A percentile compares a stretch with the other conserved stretches of the same genome.
Evolutionary conservation across 2,797 vertebrate genomes (phyloP).

Genomic region (Acanthiza pusilla): DNA sequence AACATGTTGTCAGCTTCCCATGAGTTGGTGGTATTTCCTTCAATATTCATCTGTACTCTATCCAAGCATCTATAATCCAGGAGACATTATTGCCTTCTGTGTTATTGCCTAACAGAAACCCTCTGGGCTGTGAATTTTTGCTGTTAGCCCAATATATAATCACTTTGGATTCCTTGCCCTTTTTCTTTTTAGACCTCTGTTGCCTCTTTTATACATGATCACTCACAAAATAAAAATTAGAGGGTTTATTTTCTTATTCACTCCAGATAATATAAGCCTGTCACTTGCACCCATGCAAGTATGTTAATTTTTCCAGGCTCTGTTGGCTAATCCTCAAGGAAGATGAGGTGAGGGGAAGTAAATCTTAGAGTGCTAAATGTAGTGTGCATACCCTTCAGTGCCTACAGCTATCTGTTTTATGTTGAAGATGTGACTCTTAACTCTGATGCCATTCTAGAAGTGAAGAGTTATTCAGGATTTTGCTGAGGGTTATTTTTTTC

Average conservation of each 20-base stretch:
- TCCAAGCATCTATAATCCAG: background rate
- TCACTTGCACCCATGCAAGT: background rate
- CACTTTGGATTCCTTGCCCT: background rate
- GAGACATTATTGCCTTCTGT: background rate
- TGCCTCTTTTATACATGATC: background rate
- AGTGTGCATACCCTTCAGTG: background rate
- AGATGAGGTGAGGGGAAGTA: background rate
- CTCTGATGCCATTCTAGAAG: background rate
- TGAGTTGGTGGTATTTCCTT: background rate
- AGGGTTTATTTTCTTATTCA: background rate
- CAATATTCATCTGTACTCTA: background rate
- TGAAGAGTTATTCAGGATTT: background rate
- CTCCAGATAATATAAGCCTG: background rate
- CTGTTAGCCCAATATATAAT: background rate
- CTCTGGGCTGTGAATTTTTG: background rate
- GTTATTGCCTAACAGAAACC: background rate
- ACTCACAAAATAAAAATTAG: background rate
- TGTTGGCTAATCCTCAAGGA: background rate
- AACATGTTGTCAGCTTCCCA: background rate
- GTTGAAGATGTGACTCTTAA: background rate
- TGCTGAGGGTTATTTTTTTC: accelerated
- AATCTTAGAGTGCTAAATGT: background rate
- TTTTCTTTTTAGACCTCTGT: background rate
- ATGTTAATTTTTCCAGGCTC: background rate
- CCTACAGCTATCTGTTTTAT: background rate